Evolutionary conservation across 2,113 vertebrate genomes (phyloP).

Genomic region (Oncorhynchus masou): DNA sequence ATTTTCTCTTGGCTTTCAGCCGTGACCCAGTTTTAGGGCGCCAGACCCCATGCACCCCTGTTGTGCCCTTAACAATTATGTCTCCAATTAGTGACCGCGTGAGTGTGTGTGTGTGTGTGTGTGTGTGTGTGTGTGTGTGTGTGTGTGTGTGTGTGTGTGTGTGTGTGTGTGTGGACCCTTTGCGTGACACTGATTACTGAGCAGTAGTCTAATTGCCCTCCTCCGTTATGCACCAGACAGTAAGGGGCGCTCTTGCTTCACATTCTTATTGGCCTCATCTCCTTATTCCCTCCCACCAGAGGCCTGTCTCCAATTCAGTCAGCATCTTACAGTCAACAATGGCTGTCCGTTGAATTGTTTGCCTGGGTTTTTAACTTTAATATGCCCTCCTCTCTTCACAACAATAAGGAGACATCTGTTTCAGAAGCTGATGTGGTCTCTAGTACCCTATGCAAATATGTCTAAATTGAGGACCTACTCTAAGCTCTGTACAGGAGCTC

Average conservation of each 20-base stretch:
- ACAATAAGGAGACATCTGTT: constrained; percentile 43
- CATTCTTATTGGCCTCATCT: constrained; percentile 7
- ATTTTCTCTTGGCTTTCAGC: constrained; percentile 51
- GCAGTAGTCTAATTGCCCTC: not conserved
- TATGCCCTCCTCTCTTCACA: constrained; percentile 21
- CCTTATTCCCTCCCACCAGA: not conserved
- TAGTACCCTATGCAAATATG: constrained; percentile 22
- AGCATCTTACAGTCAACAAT: not conserved
- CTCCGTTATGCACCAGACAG: constrained; percentile 37
- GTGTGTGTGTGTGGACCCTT: not conserved
- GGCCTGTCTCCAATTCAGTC: not conserved
- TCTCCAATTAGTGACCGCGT: constrained; percentile 40
- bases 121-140: constrained; percentile 7
- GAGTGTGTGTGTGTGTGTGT: constrained; percentile 1
- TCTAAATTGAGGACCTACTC: constrained; percentile 15
- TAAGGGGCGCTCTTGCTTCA: constrained; percentile 54
- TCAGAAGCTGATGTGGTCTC: constrained; percentile 33
- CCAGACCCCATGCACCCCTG: constrained; percentile 43
- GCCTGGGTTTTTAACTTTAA: constrained; percentile 18
- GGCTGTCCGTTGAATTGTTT: constrained; percentile 15
- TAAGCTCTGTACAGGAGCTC: constrained; percentile 13
- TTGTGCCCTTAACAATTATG: constrained; percentile 41
- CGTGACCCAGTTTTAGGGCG: constrained; percentile 57
- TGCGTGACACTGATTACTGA: not conserved
- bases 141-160: constrained; percentile 3